Percentiles rank a stretch among this genome's conserved stretches.
phyloP scores from a whole-genome alignment of 1,140 invertebrate genomes.

The Octopus bimaculoides region DNA sequence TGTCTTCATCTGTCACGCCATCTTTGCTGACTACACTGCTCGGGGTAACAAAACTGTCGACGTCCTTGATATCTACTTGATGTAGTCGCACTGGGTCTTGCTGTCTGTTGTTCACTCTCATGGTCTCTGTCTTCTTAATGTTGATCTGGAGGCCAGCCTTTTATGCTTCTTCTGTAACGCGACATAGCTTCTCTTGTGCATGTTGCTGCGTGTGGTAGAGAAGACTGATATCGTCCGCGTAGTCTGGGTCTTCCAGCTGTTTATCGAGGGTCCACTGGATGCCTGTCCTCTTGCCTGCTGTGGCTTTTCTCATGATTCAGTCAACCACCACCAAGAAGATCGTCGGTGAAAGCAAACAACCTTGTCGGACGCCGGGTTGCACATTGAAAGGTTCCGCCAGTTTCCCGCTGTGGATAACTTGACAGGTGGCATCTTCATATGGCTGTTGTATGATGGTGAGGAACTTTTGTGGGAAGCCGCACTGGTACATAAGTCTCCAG shows the following conservation, averaged over 20 bases:
- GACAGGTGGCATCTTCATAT: conserved; percentile 24
- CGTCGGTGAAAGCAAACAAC: conserved; percentile 25
- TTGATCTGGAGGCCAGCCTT: no score
- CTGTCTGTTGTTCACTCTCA: no score
- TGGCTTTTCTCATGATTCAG: conserved; percentile 5
- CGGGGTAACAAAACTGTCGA: no score
- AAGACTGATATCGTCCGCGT: conserved; percentile 21
- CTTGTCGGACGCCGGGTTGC: conserved; percentile 23
- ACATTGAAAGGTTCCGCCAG: conserved; percentile 27
- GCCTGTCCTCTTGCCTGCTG: conserved; percentile 15
- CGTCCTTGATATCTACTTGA: no score
- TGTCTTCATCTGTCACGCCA: no score
- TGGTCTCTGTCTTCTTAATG: no score
- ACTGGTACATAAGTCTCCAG: conserved; percentile 8
- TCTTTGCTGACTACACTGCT: no score
- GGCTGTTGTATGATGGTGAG: conserved; percentile 23
- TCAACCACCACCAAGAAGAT: conserved; percentile 26
- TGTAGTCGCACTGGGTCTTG: no score
- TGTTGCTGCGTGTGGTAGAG: neutral
- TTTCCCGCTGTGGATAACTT: conserved; percentile 26
- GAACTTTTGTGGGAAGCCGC: conserved; percentile 16
- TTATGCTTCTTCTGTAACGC: no score
- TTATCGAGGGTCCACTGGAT: conserved; percentile 20
- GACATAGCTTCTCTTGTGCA: no score
- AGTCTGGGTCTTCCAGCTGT: conserved; percentile 22